Percentiles rank a stretch among this genome's conserved stretches.
Conservation (phyloP, 2,888 invertebrate species). For the Mimachlamys varia region DNA sequence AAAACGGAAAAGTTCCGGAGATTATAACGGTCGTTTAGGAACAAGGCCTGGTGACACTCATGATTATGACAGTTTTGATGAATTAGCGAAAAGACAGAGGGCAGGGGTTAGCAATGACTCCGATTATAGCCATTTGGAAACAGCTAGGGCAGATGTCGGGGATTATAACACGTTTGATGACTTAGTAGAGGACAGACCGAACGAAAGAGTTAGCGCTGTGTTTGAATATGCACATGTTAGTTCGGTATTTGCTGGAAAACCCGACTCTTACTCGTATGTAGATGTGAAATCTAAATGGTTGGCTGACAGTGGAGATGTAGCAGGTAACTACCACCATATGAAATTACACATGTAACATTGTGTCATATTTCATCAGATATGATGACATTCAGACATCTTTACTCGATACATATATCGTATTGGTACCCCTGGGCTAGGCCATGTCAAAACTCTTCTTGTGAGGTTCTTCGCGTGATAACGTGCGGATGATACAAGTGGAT, state of each 20-base stretch:
- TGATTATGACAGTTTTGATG: background rate
- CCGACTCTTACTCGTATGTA: background rate
- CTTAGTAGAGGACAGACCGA: background rate
- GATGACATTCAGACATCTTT: too few relatives aligned
- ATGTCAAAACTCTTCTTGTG: too few relatives aligned
- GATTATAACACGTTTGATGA: background rate
- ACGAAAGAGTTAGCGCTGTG: constrained; percentile 3
- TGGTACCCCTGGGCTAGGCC: too few relatives aligned
- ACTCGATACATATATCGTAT: too few relatives aligned
- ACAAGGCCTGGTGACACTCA: background rate
- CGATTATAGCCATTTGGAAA: background rate
- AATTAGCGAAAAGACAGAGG: background rate
- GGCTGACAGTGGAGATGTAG: background rate
- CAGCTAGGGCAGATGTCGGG: background rate
- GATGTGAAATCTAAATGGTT: background rate
- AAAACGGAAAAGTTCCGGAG: background rate
- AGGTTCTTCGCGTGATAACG: too few relatives aligned
- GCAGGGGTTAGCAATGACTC: background rate
- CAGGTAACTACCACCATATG: background rate
- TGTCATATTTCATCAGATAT: too few relatives aligned
- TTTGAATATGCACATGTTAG: background rate
- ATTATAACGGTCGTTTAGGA: background rate
- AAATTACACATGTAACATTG: background rate
- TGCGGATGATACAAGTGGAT: too few relatives aligned
- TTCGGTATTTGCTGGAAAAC: background rate